Evolutionary conservation across 2,888 invertebrate genomes (phyloP), one percentile per base, ranked within the genome.

Genomic region (Lymantria dispar): DNA sequence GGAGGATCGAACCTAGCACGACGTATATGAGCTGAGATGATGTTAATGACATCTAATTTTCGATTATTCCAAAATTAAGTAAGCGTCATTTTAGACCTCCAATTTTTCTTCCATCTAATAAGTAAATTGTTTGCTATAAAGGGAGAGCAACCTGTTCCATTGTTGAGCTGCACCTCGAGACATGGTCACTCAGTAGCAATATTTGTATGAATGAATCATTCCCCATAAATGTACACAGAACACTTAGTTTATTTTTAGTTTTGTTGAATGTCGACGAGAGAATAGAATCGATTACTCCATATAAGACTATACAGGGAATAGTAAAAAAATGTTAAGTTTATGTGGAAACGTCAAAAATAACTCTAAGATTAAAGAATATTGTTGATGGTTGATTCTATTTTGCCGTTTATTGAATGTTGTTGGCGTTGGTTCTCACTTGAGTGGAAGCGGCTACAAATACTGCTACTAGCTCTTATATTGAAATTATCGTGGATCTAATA

Each of bases 71-170:
- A 22, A 33, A 33, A 33, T n/a, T 10, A 33, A 33, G 33, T 33
- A 22, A 22, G 72, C 64, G 47, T 13, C 74, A 78, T 85, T 68
- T 85, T 85, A 85, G 54, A 8, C 42, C 12, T 48, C 45, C 55
- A 58, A 75, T 76, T 76, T 82, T 80, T 79, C 74, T 64, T 64
- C 69, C 76, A 54, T 85, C 83, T 87, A 89, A 84, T 85, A 85
- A 83, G 87, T 87, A 85, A 89, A 89, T 86, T 81, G 85, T 85
- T 85, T 78, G 80, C 83, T 77, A 76, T 81, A 84, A 78, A 80
- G 73, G 72, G 60, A 60, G 66, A 49, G 72, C 72, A 87, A 86
- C 87, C 86, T 82, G 86, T 86, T 85, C 66, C 78, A 83, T 85
- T 86, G 85, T 86, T 78, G 68, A 72, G 70, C 73, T 69, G 72